phyloP scores from a whole-genome alignment of 2,797 vertebrate species.

The Delichon dasypus region DNA sequence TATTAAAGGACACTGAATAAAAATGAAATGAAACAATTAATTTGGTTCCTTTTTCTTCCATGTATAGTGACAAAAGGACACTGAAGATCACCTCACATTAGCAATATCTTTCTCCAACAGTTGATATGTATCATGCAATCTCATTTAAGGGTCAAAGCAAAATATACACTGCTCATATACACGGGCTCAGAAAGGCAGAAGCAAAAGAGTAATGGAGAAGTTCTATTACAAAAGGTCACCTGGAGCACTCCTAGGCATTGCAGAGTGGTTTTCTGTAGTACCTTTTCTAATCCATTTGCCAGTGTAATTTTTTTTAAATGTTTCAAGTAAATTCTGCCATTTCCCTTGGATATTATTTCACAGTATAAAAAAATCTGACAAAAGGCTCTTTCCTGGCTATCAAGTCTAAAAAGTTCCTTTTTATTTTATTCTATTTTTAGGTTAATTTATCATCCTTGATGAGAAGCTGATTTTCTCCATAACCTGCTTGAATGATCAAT shows the following conservation, averaged over 20 bases:
- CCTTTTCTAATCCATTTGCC: not conserved
- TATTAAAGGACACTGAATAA: slow-evolving; percentile 33
- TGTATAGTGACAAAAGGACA: slow-evolving; percentile 22
- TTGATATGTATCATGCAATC: not conserved
- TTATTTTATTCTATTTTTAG: not conserved
- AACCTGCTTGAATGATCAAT: not conserved
- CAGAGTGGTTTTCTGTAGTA: not conserved
- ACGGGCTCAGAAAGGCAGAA: not conserved
- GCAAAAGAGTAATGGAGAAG: not conserved
- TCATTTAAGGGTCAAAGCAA: slow-evolving; percentile 32
- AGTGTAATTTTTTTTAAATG: not conserved
- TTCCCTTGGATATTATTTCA: not conserved
- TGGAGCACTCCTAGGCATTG: not conserved
- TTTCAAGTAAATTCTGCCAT: not conserved
- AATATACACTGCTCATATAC: not conserved
- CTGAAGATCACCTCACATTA: slow-evolving; percentile 13
- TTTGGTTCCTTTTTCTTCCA: not conserved
- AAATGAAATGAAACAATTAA: slow-evolving; percentile 61
- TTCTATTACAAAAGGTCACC: slow-evolving; percentile 29
- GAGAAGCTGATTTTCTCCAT: not conserved
- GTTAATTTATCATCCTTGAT: not conserved
- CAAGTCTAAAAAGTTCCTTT: not conserved
- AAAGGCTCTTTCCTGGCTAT: not conserved
- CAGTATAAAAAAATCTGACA: not conserved
- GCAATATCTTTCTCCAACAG: not conserved